Conservation (phyloP, 2,888 invertebrate genomes). For the Drosophila mimetica region DNA sequence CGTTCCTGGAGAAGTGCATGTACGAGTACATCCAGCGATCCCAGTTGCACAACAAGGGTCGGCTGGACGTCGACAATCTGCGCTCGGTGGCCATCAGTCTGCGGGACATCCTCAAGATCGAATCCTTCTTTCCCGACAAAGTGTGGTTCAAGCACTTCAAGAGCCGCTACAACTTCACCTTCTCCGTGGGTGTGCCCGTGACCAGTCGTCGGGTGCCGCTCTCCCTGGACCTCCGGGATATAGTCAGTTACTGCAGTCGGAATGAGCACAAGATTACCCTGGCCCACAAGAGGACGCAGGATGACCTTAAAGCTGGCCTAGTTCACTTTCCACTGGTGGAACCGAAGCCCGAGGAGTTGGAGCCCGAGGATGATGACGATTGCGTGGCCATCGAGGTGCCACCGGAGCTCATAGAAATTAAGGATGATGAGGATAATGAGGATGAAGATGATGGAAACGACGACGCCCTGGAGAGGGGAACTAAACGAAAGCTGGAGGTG, state of each 20-base stretch:
- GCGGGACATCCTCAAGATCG: constrained; percentile 78
- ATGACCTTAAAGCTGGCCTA: neutral
- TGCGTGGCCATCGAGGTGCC: constrained; percentile 47
- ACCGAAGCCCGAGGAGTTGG: constrained; percentile 19
- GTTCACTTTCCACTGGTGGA: neutral
- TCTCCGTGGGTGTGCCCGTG: constrained; percentile 55
- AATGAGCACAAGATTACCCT: constrained; percentile 71
- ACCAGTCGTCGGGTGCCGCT: constrained; percentile 65
- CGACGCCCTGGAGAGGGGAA: neutral
- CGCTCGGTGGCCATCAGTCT: constrained; percentile 69
- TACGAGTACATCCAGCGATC: constrained; percentile 81
- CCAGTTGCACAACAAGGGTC: constrained; percentile 75
- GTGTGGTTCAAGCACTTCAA: constrained; percentile 77
- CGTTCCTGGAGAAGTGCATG: constrained; percentile 79
- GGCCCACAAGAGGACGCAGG: constrained; percentile 54
- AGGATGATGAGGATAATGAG: constrained; percentile 58
- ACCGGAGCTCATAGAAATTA: constrained; percentile 56
- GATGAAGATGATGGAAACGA: neutral
- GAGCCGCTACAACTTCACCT: constrained; percentile 63
- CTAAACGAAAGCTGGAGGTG: constrained; percentile 14
- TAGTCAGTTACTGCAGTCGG: constrained; percentile 79
- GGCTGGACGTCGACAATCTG: constrained; percentile 63
- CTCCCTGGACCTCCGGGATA: constrained; percentile 78
- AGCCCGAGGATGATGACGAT: constrained; percentile 47
- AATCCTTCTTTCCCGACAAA: constrained; percentile 77